Conservation (phyloP, 2,888 invertebrate genomes). For the Coleophora flavipennella region DNA sequence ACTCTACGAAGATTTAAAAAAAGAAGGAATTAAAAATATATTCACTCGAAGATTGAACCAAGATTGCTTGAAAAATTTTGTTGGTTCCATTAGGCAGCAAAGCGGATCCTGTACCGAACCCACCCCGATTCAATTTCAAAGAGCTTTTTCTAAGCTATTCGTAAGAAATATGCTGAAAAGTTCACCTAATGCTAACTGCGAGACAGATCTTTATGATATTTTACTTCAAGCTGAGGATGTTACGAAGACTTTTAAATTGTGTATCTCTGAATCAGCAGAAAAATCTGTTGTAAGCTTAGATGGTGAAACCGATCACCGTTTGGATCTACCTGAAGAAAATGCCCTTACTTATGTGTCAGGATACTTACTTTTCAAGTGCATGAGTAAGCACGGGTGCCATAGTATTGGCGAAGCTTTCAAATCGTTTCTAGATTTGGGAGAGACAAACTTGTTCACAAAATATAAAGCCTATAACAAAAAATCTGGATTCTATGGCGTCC, state of each 20-base stretch:
- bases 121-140: slow-evolving; percentile 10
- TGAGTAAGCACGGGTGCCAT: slow-evolving; percentile 8
- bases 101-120: slow-evolving; percentile 7
- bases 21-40: slow-evolving; percentile 6
- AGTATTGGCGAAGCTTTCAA: not conserved
- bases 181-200: slow-evolving; percentile 6
- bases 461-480: too few relatives aligned
- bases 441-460: not conserved
- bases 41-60: slow-evolving; percentile 9
- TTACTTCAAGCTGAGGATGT: slow-evolving; percentile 9
- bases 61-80: slow-evolving; percentile 5
- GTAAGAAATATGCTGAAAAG: slow-evolving; percentile 10
- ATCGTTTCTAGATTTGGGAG: slow-evolving; percentile 1
- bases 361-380: slow-evolving; percentile 12
- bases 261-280: not conserved
- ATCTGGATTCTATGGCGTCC: too few relatives aligned
- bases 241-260: too few relatives aligned
- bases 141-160: slow-evolving; percentile 13
- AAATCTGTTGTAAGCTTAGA: not conserved
- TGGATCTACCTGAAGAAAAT: slow-evolving; percentile 11
- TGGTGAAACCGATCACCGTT: slow-evolving; percentile 10
- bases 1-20: slow-evolving; percentile 8
- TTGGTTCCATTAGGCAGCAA: slow-evolving; percentile 9
- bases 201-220: slow-evolving; percentile 8
- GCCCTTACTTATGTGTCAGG: slow-evolving; percentile 9